Evolutionary conservation across 2,797 vertebrate genomes (phyloP), one percentile per base, ranked within the genome.

Genomic region (Molossus alvarezi): DNA sequence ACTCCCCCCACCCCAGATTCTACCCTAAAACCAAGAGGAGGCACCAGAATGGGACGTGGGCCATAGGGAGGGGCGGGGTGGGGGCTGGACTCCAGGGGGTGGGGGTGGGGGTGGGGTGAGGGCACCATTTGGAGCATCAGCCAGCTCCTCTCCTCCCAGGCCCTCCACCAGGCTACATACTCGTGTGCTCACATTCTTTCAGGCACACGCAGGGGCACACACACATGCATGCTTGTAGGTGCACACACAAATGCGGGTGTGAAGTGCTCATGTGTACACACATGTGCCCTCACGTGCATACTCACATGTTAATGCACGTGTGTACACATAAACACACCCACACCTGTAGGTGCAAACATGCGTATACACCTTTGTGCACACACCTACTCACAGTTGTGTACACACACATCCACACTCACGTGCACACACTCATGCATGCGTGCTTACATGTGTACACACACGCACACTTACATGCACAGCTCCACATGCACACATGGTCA

Each of bases 401-500:
- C 41, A 45, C 41, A 6, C 41, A 45, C 41, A 45, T 45, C 41
- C 41, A 45, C 81, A 81, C 57, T 11, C 5, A 27, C 9, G 5
- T 12, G 12, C 62, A 33, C 3, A 67, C 29, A 69, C n/a, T 20
- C 1, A n/a, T n/a, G 8, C 65, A 33, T 0, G 4, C 9, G 15
- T 33, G n/a, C n/a, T 37, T 17, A 9, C 65, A 9, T 8, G 17
- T 57, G 55, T 57, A 15, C 55, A 60, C 55, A 27, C 37, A 10
- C 1, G 33, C 25, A 18, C 33, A 41, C 51, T 53, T 14, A 27
- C 9, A 1, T 10, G 29, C 64, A 18, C 10, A 25, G 71, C 20
- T 45, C 29, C 48, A 6, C 41, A 1, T 18, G 33, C 20, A 6
- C 14, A 7, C 13, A 1, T 0, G 1, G 29, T 55, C 2, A 51